Percentiles rank a stretch among this genome's conserved stretches.
Evolutionary conservation across 2,797 vertebrate genomes (phyloP).

Genomic region (Malurus splendens): DNA sequence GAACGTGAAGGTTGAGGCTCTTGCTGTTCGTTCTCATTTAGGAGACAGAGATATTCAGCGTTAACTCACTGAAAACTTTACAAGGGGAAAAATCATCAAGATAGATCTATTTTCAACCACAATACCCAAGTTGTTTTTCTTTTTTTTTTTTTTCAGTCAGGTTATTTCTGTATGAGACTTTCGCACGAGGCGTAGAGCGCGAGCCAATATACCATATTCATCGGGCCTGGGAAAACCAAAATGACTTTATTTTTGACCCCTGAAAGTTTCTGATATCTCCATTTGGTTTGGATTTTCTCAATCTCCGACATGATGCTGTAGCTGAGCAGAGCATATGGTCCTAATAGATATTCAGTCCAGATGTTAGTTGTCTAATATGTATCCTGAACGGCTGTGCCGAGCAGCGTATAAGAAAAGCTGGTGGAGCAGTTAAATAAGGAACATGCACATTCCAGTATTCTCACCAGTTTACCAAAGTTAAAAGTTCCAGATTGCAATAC

Average conservation of each 20-base stretch:
- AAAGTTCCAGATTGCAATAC: constrained; percentile 71
- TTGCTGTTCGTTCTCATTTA: constrained; percentile 52
- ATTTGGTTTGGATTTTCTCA: constrained; percentile 75
- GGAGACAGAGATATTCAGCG: constrained; percentile 22
- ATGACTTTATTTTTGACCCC: constrained; percentile 72
- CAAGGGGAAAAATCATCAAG: constrained; percentile 35
- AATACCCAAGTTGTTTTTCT: constrained; percentile 32
- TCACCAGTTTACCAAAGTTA: constrained; percentile 71
- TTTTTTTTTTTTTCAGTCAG: constrained; percentile 34
- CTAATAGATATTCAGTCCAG: constrained; percentile 77
- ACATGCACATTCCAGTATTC: constrained; percentile 69
- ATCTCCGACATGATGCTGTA: constrained; percentile 64
- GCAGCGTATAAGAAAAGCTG: constrained; percentile 61
- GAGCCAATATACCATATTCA: background rate
- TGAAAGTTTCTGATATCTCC: constrained; percentile 70
- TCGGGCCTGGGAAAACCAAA: constrained; percentile 57
- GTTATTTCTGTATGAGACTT: constrained; percentile 55
- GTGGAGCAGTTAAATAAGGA: constrained; percentile 70
- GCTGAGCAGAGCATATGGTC: constrained; percentile 66
- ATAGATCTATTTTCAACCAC: constrained; percentile 55
- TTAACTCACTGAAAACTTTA: constrained; percentile 20
- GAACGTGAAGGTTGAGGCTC: background rate
- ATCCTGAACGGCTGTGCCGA: constrained; percentile 63
- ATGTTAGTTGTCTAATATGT: constrained; percentile 72
- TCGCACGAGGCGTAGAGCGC: background rate